Percentiles rank a stretch among this genome's conserved stretches.
Evolutionary conservation across 1,140 invertebrate genomes (phyloP).

Genomic region (Coelopa frigida): DNA sequence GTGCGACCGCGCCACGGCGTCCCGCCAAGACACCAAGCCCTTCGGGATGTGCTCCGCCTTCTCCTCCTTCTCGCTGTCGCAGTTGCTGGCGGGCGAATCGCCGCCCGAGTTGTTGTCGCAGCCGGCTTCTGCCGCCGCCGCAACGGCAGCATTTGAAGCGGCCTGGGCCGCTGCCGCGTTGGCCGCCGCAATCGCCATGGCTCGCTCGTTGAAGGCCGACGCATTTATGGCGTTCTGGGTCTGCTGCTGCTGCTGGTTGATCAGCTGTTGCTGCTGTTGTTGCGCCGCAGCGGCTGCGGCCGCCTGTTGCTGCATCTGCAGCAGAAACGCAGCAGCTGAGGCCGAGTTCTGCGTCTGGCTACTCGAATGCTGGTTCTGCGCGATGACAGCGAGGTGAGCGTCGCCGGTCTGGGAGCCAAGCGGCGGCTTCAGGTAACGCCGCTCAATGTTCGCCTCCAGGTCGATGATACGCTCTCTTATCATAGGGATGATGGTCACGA

Average conservation of each 20-base stretch:
- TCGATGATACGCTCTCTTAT: conserved; percentile 71
- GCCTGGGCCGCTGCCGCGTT: conserved; percentile 20
- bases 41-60: conserved; percentile 51
- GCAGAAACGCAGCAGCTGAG: conserved; percentile 32
- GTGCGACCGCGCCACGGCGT: conserved; percentile 71
- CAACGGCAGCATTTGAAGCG: neutral
- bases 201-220: conserved; percentile 35
- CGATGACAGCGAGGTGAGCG: conserved; percentile 40
- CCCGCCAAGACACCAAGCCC: conserved; percentile 79
- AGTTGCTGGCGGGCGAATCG: conserved; percentile 35
- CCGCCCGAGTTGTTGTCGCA: conserved; percentile 30
- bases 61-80: conserved; percentile 39
- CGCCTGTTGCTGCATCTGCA: conserved; percentile 39
- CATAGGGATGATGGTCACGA: conserved; percentile 51
- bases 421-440: conserved; percentile 89
- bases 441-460: conserved; percentile 83
- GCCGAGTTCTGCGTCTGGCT: conserved; percentile 39
- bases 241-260: conserved; percentile 23
- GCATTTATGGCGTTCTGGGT: conserved; percentile 29
- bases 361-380: conserved; percentile 40
- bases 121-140: neutral
- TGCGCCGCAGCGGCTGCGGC: conserved; percentile 1
- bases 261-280: conserved; percentile 18
- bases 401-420: conserved; percentile 56
- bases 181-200: conserved; percentile 36